Evolutionary conservation across 2,113 vertebrate genomes (phyloP).

Genomic region (Rhagologus leucostigma): DNA sequence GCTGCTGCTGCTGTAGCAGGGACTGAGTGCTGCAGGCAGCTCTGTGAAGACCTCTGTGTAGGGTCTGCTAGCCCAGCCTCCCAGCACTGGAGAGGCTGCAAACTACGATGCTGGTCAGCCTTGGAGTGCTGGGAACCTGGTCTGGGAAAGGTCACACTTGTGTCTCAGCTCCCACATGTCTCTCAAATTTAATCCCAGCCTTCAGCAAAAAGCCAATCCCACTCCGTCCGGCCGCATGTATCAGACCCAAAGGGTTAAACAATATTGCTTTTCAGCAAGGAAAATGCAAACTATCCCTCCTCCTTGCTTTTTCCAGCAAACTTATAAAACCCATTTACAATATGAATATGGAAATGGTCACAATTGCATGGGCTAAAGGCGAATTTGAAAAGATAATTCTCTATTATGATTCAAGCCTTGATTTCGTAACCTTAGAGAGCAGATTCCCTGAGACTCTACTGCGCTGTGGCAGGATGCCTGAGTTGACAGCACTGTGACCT

Average conservation of each 20-base stretch:
- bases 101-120: background rate
- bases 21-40: background rate
- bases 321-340: slow-evolving; percentile 34
- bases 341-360: background rate
- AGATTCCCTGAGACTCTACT: background rate
- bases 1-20: background rate
- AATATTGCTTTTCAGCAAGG: background rate
- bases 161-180: fast-evolving
- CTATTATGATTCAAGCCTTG: background rate
- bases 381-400: slow-evolving; percentile 26
- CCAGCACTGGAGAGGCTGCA: fast-evolving
- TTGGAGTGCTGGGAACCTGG: background rate
- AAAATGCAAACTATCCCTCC: background rate
- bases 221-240: background rate
- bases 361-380: slow-evolving; percentile 7
- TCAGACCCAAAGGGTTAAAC: background rate
- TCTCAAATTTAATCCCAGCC: background rate
- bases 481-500: background rate
- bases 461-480: background rate
- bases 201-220: background rate
- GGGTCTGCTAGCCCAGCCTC: background rate
- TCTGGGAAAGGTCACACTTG: background rate
- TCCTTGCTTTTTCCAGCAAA: slow-evolving; percentile 8
- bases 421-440: background rate
- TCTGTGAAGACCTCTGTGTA: background rate